Percentiles rank a stretch among this genome's conserved stretches.
Conservation (phyloP, 2,888 invertebrate genomes). For the Plagiodera versicolora region DNA sequence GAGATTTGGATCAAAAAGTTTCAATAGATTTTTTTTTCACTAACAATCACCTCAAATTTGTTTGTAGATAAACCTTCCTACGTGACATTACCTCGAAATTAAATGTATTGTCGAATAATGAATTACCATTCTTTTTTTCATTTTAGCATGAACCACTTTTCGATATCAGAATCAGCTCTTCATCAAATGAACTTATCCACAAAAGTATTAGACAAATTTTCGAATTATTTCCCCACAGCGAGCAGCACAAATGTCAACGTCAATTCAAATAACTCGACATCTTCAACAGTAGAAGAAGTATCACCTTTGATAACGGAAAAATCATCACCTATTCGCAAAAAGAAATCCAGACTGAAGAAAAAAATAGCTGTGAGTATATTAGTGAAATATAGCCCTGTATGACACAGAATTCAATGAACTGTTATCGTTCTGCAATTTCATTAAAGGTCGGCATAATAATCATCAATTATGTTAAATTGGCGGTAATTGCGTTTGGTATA, state of each 20-base stretch:
- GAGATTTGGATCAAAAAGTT: too few relatives aligned
- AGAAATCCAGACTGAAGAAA: conserved; percentile 47
- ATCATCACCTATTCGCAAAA: conserved; percentile 47
- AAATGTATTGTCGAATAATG: background rate
- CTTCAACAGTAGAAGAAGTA: conserved; percentile 60
- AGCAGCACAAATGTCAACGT: conserved; percentile 45
- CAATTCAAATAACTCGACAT: conserved; percentile 56
- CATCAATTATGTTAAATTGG: background rate
- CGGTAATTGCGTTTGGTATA: background rate
- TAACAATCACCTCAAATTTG: too few relatives aligned
- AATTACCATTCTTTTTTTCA: conserved; percentile 9
- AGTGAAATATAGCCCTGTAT: too few relatives aligned
- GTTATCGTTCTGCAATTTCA: too few relatives aligned
- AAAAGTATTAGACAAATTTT: conserved; percentile 43
- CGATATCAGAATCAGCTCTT: conserved; percentile 87
- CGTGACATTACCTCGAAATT: background rate
- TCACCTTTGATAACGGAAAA: conserved; percentile 56
- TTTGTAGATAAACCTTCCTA: background rate
- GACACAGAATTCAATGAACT: too few relatives aligned
- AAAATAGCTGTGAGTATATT: conserved; percentile 40
- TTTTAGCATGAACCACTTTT: conserved; percentile 58
- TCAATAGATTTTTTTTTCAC: too few relatives aligned
- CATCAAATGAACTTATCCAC: conserved; percentile 65
- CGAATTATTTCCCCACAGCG: conserved; percentile 32
- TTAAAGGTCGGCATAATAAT: too few relatives aligned